phyloP scores from a whole-genome alignment of 2,888 invertebrate genomes.

The Scaeva pyrastri region DNA sequence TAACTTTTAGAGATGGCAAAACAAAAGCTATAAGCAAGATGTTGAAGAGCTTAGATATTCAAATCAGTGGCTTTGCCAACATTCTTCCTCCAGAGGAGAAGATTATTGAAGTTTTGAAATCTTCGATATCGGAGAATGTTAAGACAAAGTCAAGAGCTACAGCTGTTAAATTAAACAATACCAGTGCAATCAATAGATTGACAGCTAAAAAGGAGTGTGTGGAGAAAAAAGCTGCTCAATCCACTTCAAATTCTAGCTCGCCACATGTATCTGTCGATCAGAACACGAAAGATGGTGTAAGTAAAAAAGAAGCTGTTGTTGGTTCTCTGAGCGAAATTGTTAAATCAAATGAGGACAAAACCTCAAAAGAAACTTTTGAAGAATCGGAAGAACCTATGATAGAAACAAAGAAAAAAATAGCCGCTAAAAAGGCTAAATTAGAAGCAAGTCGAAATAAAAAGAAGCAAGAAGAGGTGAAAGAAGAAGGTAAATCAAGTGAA shows the following conservation, averaged over 20 bases:
- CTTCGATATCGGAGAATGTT: constrained; percentile 84
- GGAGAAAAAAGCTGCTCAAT: constrained; percentile 41
- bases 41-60: constrained; percentile 83
- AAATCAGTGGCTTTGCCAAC: constrained; percentile 83
- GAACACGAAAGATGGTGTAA: background rate
- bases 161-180: constrained; percentile 81
- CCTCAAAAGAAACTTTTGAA: constrained; percentile 8
- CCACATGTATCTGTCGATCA: constrained; percentile 39
- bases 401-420: constrained; percentile 74
- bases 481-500: background rate
- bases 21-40: constrained; percentile 83
- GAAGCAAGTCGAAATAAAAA: constrained; percentile 77
- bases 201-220: constrained; percentile 32
- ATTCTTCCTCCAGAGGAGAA: constrained; percentile 82
- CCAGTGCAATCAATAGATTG: constrained; percentile 44
- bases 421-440: constrained; percentile 75
- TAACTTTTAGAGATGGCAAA: constrained; percentile 81
- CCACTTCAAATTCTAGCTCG: constrained; percentile 43
- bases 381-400: constrained; percentile 48
- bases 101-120: constrained; percentile 81
- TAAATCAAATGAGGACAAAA: background rate
- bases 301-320: constrained; percentile 33
- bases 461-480: constrained; percentile 64
- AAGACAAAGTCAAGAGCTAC: constrained; percentile 84
- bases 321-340: background rate